Base-by-base conservation (phyloP, 2,797 vertebrate species). In the Hybognathus amarus region DNA sequence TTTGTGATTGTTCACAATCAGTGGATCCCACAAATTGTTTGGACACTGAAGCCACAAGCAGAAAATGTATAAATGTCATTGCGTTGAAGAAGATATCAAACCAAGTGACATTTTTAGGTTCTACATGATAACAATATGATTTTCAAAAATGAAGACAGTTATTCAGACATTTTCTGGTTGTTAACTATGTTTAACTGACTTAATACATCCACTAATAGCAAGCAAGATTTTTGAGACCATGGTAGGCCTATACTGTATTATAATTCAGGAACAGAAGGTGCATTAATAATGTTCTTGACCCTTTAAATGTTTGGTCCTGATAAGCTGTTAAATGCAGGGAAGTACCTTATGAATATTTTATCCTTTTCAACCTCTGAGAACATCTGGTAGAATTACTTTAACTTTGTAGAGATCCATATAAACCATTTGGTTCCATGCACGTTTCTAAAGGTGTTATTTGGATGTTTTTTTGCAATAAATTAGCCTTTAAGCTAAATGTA, bases 351-450 rank as follows among this genome's bases (percentile, higher is more conserved):
- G 7, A 71, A 36, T 50, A 61, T 66, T 47, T 61, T 71, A 27
- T 81, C 54, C 17, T 36, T 45, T 63, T 33, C 13, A 73, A 36
- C 40, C 17, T 50, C 9, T 47, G 30, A 74, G 12, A 82, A 64
- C 30, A 6, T 82, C 59, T 64, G 22, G 5, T n/a, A 75, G 30
- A 64, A 66, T 74, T 13, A 20, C 12, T 82, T 27, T 61, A 70
- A 80, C 7, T 18, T 40, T 13, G 20, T 10, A 11, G 36, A 59
- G 13, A 77, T 83, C 42, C 11, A 38, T 20, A 24, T 1, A 22
- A n/a, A 45, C 24, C 17, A 2, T 78, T 78, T 1, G 22, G 42
- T 66, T 64, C 18, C 6, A 2, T 50, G 30, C n/a, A 33, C 50
- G 11, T 9, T 42, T 54, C 45, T 68, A 22, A 30, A 52, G 40